Evolutionary conservation across 2,113 vertebrate species (phyloP).

Genomic region (Reinhardtius hippoglossoides): DNA sequence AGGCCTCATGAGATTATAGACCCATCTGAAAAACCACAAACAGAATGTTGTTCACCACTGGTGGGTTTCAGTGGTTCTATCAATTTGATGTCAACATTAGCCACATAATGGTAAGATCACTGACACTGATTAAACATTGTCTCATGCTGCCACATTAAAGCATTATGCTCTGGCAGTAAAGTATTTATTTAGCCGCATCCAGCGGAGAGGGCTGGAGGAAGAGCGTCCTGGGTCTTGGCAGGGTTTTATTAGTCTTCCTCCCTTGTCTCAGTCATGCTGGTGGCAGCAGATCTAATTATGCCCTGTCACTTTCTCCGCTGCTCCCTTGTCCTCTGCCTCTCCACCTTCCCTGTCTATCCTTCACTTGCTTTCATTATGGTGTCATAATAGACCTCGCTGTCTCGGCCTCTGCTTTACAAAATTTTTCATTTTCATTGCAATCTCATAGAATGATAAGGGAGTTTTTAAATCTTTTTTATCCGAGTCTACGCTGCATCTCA

Average conservation of each 20-base stretch:
- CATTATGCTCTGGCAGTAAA: conserved; percentile 4
- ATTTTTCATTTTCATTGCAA: conserved; percentile 10
- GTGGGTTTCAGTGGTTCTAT: conserved; percentile 26
- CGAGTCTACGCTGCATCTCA: neutral
- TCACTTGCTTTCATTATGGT: conserved; percentile 6
- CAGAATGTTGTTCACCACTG: conserved; percentile 8
- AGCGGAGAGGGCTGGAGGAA: conserved; percentile 19
- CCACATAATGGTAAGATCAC: conserved; percentile 24
- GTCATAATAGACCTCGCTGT: neutral
- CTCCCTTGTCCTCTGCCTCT: conserved; percentile 1
- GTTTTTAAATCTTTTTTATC: neutral
- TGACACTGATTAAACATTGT: conserved; percentile 38
- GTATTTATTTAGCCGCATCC: conserved; percentile 31
- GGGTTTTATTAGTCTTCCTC: conserved; percentile 50
- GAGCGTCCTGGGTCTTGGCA: conserved; percentile 46
- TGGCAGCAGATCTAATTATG: conserved; percentile 51
- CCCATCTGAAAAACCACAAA: conserved; percentile 19
- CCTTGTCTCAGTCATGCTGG: neutral
- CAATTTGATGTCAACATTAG: conserved; percentile 14
- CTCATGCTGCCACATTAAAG: conserved; percentile 7
- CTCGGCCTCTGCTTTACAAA: neutral
- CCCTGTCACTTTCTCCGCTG: conserved; percentile 24
- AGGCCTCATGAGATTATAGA: conserved; percentile 9
- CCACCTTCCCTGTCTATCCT: neutral
- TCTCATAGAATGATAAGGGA: neutral